phyloP scores from a whole-genome alignment of 1,140 invertebrate species.

The Drosophila setifemur region DNA sequence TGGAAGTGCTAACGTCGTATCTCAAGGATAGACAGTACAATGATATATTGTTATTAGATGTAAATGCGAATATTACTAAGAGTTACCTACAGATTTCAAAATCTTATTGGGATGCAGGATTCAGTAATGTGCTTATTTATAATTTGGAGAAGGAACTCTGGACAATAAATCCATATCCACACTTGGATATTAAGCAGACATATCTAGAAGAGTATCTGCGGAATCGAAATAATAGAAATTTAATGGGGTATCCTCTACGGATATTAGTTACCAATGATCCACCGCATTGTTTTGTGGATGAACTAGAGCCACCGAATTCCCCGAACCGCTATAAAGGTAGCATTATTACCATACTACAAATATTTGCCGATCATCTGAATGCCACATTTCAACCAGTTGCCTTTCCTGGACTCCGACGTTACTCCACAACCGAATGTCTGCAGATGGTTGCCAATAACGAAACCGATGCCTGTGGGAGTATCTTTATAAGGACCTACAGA shows the following conservation, averaged over 20 bases:
- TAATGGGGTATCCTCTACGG: slow-evolving; percentile 24
- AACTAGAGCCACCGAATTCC: neutral
- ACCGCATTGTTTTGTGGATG: slow-evolving; percentile 31
- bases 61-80: neutral
- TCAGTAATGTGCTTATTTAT: neutral
- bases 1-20: neutral
- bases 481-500: slow-evolving; percentile 21
- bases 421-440: slow-evolving; percentile 20
- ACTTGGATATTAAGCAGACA: neutral
- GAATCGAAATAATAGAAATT: neutral
- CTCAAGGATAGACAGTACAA: slow-evolving; percentile 24
- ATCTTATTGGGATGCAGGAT: slow-evolving; percentile 17
- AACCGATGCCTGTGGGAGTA: slow-evolving; percentile 37
- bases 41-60: slow-evolving; percentile 17
- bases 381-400: slow-evolving; percentile 14
- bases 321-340: slow-evolving; percentile 23
- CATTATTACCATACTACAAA: slow-evolving; percentile 12
- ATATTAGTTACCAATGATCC: slow-evolving; percentile 41
- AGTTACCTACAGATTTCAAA: neutral
- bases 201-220: neutral
- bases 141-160: neutral
- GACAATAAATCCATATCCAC: neutral
- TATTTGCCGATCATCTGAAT: slow-evolving; percentile 22
- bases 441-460: neutral
- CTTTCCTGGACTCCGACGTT: slow-evolving; percentile 9